Evolutionary conservation across 2,113 vertebrate genomes (phyloP), one percentile per base, ranked within the genome.

Genomic region (Tiliqua scincoides): DNA sequence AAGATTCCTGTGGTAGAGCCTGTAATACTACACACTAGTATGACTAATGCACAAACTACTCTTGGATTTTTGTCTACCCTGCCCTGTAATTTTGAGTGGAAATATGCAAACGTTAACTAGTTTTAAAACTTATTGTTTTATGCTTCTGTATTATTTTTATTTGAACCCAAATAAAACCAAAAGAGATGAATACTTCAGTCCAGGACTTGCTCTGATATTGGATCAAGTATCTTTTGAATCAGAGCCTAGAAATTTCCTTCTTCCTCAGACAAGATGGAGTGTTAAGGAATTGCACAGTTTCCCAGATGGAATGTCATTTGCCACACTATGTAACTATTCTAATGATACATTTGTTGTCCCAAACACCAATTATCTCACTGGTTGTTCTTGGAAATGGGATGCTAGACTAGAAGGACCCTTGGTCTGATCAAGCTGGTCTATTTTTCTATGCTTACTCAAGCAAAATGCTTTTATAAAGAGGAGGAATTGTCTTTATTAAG

Each of bases 291-390:
- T 92, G 82, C 21, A 71, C 0, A 1, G 6, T 11, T 27, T 40
- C 6, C 6, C 70, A 6, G 0, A 0, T 81, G 75, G 27, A 20
- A 76, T 84, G 72, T 75, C 30, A 0, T 0, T 70, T 81, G 25
- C 3, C 59, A 48, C 4, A 14, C 77, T 25, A 35, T 25, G 5
- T 52, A 35, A 57, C 75, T 30, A 9, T 82, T 63, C 70, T 87
- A 90, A 85, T 48, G 2, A 8, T 67, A 0, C 70, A 1, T 67
- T 91, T 68, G 0, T 0, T 81, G 57, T 12, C 78, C 78, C 11
- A 87, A 40, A 62, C 14, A 27, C 35, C n/a, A 70, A 57, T 25
- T 77, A 11, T 35, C 23, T n/a, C 4, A 11, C 32, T 70, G 12
- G 18, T 75, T 40, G 23, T 17, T 70, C 2, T 70, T 85, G 32